Evolutionary conservation across 2,797 vertebrate species (phyloP), one percentile per base, ranked within the genome.

Genomic region (Periparus ater): DNA sequence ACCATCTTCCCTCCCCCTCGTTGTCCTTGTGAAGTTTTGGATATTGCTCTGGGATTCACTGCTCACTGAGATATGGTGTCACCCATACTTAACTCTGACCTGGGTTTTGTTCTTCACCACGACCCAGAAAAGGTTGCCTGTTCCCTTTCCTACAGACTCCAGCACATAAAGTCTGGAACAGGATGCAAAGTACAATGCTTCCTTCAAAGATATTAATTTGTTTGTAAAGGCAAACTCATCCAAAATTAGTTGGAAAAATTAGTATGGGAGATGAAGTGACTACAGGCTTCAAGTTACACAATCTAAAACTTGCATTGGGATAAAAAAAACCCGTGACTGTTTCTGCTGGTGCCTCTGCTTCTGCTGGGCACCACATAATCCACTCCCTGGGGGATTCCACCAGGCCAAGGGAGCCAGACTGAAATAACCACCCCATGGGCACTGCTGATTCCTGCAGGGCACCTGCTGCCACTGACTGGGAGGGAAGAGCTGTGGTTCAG

Each of bases 281-380:
- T 14, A 6, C 40, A 32, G 55, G 75, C 77, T 87, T 89, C 81
- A 38, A 72, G 72, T 89, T 81, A 88, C 58, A 57, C 0, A 1
- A 75, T 9, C 50, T 38, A 65, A 90, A 94, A 89, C 40, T 75
- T 23, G 60, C 65, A 17, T 7, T 30, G 70, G 62, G 91, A 88
- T 70, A 84, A 93, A 90, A 95, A 96, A 94, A 87, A 87, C 85
- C 71, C 2, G 32, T 61, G 88, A 89, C 44, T 21, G 14, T 58
- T 92, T 70, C 87, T 96, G 93, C 79, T 77, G 85, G 68, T 80
- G 72, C 68, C 77, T 70, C 86, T 83, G 57, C 80, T 73, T 7
- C 81, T 94, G 88, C 89, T 74, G 92, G 93, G 84, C 74, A 36
- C 88, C 25, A 20, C 23, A 44, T 60, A 63, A 85, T 75, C 66